Conservation (phyloP, 2,888 invertebrate genomes). For the Sisyra nigra region DNA sequence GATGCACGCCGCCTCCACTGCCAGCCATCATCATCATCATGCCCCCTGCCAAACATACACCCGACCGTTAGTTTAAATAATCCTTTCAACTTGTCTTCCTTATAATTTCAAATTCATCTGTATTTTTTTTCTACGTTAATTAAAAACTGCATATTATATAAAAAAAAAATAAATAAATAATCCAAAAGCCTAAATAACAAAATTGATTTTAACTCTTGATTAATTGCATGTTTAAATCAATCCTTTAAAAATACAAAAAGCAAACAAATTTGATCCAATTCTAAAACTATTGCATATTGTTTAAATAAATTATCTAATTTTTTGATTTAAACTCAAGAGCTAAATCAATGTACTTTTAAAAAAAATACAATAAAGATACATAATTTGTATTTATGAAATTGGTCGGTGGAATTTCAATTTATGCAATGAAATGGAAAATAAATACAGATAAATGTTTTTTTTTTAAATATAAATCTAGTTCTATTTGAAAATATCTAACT, state of each 20-base stretch:
- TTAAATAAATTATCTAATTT: too few relatives aligned
- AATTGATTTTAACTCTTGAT: background rate
- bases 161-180: background rate
- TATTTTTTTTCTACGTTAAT: background rate
- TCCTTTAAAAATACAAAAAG: too few relatives aligned
- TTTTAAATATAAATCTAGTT: slow-evolving; percentile 2
- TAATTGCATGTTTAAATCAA: too few relatives aligned
- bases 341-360: too few relatives aligned
- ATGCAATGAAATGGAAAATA: background rate
- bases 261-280: too few relatives aligned
- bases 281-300: too few relatives aligned
- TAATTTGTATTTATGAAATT: too few relatives aligned
- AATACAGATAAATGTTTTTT: slow-evolving; percentile 5
- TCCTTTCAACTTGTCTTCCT: background rate
- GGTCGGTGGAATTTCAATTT: too few relatives aligned
- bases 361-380: too few relatives aligned
- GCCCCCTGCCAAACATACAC: slow-evolving; percentile 27
- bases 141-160: background rate
- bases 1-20: slow-evolving; percentile 57
- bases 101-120: slow-evolving; percentile 3
- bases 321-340: too few relatives aligned
- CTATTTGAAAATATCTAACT: slow-evolving; percentile 4
- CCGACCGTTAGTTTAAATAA: slow-evolving; percentile 11
- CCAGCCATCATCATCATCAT: slow-evolving; percentile 19
- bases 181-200: background rate